Evolutionary conservation across 2,113 vertebrate genomes (phyloP), one percentile per base, ranked within the genome.

Genomic region (Callipepla californica): DNA sequence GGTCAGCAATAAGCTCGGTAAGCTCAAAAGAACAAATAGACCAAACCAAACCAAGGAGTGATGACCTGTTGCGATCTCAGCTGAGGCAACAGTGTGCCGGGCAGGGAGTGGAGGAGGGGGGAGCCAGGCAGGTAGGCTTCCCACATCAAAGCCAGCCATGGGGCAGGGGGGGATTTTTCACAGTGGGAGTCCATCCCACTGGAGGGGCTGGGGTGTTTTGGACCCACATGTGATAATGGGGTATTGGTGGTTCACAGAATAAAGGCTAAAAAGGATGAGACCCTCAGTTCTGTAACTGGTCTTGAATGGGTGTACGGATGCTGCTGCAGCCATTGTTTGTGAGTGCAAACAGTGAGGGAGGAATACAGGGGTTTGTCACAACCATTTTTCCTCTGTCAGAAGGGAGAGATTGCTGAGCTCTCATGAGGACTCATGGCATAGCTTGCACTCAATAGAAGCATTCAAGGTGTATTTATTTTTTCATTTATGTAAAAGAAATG

Each of bases 331-430:
- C 1, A 14, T 6, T 59, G 19, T 21, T 18, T 40, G 3, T 34
- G 12, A 30, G 2, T 3, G 9, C 16, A 21, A 21, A 51, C 22
- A 10, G 0, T 18, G 5, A 4, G 2, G 3, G n/a, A 38, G 30
- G 17, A 66, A 8, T 16, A 0, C 0, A 5, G 18, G 4, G 5
- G 0, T 47, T 74, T 67, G 25, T 13, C 58, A 45, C 34, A 18
- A 58, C 69, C 0, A 0, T 40, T 78, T 7, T 67, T n/a, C 45
- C 7, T 18, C 25, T 47, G 13, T 69, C n/a, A 18, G 21, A 51
- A 83, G 20, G 13, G 44, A 75, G 51, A 36, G 11, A 1, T 19
- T n/a, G 7, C 26, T 11, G 65, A 59, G n/a, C 3, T 76, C 11
- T n/a, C 21, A 30, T 28, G 48, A 61, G 61, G 74, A 77, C 13